Evolutionary conservation across 2,113 vertebrate genomes (phyloP), one percentile per base, ranked within the genome.

Genomic region (Eptesicus fuscus): DNA sequence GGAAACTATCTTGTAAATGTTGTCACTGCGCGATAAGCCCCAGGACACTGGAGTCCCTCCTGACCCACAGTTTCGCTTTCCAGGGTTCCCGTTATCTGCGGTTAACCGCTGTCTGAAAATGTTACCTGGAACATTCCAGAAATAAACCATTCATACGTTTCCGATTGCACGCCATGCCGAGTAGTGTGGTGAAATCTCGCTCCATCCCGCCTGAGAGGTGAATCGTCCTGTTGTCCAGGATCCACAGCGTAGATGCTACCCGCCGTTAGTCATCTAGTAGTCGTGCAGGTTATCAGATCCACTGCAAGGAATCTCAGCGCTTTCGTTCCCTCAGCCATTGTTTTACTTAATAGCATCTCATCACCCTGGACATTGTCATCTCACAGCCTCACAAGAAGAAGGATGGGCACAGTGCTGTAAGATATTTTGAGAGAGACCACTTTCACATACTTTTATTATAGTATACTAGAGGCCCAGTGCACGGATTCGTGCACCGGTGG

Each of bases 201-300:
- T 63, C 37, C 16, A 2, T 82, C 56, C 53, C 56, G 7, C 56
- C 16, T 7, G 28, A 32, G 79, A 20, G 7, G 28, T 2, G 56
- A 44, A 32, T 22, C 3, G 6, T 20, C 53, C 35, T 11, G 2
- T 32, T 30, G 79, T 63, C 37, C 28, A 12, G 79, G 9, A 9
- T 30, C 37, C 56, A 1, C 25, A 1, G 28, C 11, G 5, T 3
- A 1, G 9, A 1, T 18, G 23, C 78, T 30, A 9, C 35, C 35
- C 16, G 2, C 56, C 25, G 13, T 30, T 6, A 14, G 35, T 17
- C 23, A 1, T 13, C 3, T 1, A 40, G 77, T 8, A 4, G 12
- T 28, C 22, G 0, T 0, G n/a, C 5, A 1, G 78, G 49, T 18
- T 40, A 10, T 56, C 49, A 25, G 77, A 16, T 6, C 7, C 6